phyloP scores from a whole-genome alignment of 53 echinoderm and acorn worm genomes.

The Luidia sarsii region DNA sequence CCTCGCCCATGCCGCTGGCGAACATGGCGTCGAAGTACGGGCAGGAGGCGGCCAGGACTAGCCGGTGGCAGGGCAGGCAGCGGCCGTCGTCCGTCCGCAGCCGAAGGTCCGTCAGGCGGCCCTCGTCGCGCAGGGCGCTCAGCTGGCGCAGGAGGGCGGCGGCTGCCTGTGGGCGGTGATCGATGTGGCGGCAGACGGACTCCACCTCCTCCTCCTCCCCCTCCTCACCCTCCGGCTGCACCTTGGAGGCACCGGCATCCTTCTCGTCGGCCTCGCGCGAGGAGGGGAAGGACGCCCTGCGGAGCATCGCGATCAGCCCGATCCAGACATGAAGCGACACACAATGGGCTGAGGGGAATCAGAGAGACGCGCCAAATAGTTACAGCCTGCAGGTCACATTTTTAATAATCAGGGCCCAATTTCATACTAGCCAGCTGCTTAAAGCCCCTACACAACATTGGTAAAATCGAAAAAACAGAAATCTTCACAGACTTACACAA shows the following conservation, averaged over 20 bases:
- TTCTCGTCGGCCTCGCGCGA: not conserved
- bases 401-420: too few relatives aligned
- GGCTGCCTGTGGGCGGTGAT: conserved; percentile 6
- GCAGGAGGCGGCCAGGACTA: conserved; percentile 15
- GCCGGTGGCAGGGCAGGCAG: conserved; percentile 16
- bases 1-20: conserved; percentile 38
- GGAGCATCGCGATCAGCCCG: not conserved
- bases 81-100: conserved; percentile 30
- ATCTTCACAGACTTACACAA: too few relatives aligned
- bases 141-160: conserved; percentile 1
- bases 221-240: too few relatives aligned
- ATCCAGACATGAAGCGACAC: too few relatives aligned
- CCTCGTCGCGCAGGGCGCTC: conserved; percentile 12
- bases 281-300: not conserved
- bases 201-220: not conserved
- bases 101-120: conserved; percentile 1
- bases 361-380: too few relatives aligned
- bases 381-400: too few relatives aligned
- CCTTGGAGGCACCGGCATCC: not conserved
- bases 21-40: conserved; percentile 45
- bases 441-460: too few relatives aligned
- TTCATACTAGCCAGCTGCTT: too few relatives aligned
- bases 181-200: not conserved
- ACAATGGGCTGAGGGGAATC: too few relatives aligned
- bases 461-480: too few relatives aligned